These are phyloP conservation scores for Tamandua tetradactyla DNA, from an alignment of 2,797 vertebrate species.

Conservation along the genomic window DNA sequence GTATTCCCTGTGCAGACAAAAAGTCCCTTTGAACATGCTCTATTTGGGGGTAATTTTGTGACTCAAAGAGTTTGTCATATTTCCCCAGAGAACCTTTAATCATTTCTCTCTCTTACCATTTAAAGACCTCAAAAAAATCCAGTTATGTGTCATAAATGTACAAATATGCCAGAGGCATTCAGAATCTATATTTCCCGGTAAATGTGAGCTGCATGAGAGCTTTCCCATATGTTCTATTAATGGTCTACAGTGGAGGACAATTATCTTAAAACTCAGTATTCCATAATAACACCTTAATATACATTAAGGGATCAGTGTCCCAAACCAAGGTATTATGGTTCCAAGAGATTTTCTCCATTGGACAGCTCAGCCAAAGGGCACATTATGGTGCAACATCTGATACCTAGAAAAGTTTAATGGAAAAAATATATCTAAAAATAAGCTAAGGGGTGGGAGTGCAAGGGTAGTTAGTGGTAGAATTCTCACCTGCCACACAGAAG, in stretches of 20 bases:
- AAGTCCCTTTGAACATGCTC: conserved; percentile 75
- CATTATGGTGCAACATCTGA: background rate
- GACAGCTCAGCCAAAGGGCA: conserved; percentile 57
- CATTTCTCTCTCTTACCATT: conserved; percentile 69
- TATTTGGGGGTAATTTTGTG: conserved; percentile 76
- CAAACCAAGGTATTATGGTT: conserved; percentile 28
- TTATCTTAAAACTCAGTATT: conserved; percentile 28
- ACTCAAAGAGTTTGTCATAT: conserved; percentile 75
- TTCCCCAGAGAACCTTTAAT: conserved; percentile 73
- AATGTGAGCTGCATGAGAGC: background rate
- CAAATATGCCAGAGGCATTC: conserved; percentile 50
- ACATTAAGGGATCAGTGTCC: conserved; percentile 50
- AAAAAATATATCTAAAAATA: conserved; percentile 25
- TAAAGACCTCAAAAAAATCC: conserved; percentile 70
- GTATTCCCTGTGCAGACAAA: conserved; percentile 70
- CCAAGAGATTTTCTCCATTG: conserved; percentile 2
- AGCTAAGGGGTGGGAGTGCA: too few species aligned
- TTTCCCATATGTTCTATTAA: background rate
- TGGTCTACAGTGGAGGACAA: background rate
- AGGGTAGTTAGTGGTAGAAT: too few species aligned
- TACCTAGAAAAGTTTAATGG: conserved; percentile 19
- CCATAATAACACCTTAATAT: conserved; percentile 54
- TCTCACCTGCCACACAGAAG: too few species aligned
- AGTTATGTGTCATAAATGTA: conserved; percentile 67
- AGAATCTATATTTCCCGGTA: conserved; percentile 58